phyloP scores from a whole-genome alignment of 1,140 invertebrate species.

The Palaemon carinicauda region DNA sequence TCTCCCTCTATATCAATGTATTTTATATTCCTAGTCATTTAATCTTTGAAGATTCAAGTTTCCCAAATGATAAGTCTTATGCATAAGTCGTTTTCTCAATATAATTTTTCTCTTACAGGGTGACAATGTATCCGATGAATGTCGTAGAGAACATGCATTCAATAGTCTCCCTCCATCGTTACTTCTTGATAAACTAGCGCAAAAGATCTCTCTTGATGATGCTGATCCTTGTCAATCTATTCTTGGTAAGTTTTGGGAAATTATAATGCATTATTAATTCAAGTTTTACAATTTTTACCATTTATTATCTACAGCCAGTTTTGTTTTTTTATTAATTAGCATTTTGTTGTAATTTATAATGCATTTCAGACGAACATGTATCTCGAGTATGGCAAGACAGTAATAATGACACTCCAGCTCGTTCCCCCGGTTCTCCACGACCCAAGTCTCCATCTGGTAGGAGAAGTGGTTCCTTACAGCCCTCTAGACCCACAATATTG shows the following conservation, averaged over 20 bases:
- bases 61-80: background rate
- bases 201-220: slow-evolving; percentile 45
- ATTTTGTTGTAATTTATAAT: background rate
- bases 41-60: too few relatives aligned
- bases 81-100: background rate
- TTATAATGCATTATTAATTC: too few relatives aligned
- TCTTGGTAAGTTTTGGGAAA: background rate
- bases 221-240: slow-evolving; percentile 40
- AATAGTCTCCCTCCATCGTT: slow-evolving; percentile 48
- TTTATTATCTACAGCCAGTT: too few relatives aligned
- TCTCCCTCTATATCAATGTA: too few relatives aligned
- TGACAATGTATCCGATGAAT: slow-evolving; percentile 47
- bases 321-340: too few relatives aligned
- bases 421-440: slow-evolving; percentile 49
- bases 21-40: too few relatives aligned
- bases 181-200: slow-evolving; percentile 29
- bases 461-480: slow-evolving; percentile 8
- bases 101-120: background rate
- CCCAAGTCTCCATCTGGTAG: slow-evolving; percentile 38
- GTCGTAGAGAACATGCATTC: slow-evolving; percentile 38
- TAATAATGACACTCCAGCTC: slow-evolving; percentile 51
- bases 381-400: slow-evolving; percentile 58
- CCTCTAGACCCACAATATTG: background rate
- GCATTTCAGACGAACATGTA: slow-evolving; percentile 48
- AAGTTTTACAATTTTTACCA: too few relatives aligned